A percentile compares a stretch with the other conserved stretches of the same genome.
Evolutionary conservation across 2,113 vertebrate species (phyloP).

Genomic region (Nyctibius bracteatus): DNA sequence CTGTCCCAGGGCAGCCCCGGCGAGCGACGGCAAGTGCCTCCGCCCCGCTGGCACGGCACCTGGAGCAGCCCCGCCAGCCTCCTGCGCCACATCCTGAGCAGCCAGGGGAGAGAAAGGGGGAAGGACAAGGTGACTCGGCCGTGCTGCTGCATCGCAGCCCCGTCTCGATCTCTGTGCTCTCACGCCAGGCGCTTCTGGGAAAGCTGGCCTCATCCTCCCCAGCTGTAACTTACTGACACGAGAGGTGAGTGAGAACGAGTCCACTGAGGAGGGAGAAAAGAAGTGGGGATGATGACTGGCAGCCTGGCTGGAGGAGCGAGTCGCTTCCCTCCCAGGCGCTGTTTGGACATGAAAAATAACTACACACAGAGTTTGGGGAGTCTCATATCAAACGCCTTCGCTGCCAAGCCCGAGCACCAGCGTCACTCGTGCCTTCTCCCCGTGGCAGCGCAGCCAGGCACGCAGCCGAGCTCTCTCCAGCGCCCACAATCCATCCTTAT

Average conservation of each 20-base stretch:
- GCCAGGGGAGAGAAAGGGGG: neutral
- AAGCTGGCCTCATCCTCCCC: neutral
- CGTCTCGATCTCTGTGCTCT: fast-evolving
- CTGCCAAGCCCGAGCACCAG: neutral
- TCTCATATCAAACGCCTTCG: fast-evolving
- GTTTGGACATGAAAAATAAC: neutral
- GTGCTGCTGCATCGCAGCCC: fast-evolving
- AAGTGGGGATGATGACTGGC: fast-evolving
- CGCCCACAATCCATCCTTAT: fast-evolving
- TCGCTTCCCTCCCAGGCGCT: too few species aligned
- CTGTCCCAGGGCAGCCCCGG: neutral
- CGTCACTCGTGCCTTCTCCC: fast-evolving
- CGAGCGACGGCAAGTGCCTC: neutral
- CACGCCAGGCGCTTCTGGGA: neutral
- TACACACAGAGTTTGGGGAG: neutral
- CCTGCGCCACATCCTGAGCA: slow-evolving; percentile 65
- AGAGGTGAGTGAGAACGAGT: neutral
- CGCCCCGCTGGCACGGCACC: neutral
- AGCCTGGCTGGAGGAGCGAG: neutral
- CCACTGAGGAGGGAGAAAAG: neutral
- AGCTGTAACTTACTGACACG: too few species aligned
- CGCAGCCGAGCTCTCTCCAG: neutral
- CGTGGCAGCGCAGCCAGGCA: fast-evolving
- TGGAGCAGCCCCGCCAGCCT: slow-evolving; percentile 26
- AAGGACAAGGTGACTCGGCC: neutral